These are phyloP conservation scores for Hybos culiciformis DNA, from an alignment of 2,888 invertebrate species.

Conservation along the genomic window DNA sequence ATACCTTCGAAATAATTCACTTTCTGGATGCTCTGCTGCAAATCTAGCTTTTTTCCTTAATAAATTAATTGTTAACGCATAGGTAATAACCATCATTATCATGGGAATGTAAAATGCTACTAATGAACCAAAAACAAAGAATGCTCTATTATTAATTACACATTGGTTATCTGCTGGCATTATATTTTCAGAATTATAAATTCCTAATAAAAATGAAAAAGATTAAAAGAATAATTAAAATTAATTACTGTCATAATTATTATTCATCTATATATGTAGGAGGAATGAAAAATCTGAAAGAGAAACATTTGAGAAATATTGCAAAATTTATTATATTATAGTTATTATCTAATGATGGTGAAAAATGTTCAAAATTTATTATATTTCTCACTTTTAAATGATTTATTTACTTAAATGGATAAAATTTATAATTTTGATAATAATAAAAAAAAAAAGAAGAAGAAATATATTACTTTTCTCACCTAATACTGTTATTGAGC, in stretches of 20 bases:
- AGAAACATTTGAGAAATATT: no score
- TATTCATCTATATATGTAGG: no score
- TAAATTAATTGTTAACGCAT: slow-evolving; percentile 76
- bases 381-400: background rate
- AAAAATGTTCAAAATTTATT: background rate
- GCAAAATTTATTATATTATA: no score
- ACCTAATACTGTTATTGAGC: slow-evolving; percentile 74
- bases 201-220: slow-evolving; percentile 38
- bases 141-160: slow-evolving; percentile 71
- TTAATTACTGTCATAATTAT: background rate
- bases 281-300: no score
- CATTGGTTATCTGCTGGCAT: slow-evolving; percentile 65
- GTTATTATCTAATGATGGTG: no score
- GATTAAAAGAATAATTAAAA: background rate
- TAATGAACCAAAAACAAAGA: slow-evolving; percentile 83
- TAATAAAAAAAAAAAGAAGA: background rate
- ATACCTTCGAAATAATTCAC: slow-evolving; percentile 42
- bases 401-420: no score
- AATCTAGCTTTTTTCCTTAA: slow-evolving; percentile 65
- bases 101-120: slow-evolving; percentile 93
- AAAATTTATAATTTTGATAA: background rate
- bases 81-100: slow-evolving; percentile 87
- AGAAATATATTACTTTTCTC: slow-evolving; percentile 30
- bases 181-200: slow-evolving; percentile 61
- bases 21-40: slow-evolving; percentile 50